A percentile compares a stretch with the other conserved stretches of the same genome.
Conservation (phyloP, 2,797 vertebrate species). For the Morus bassanus region DNA sequence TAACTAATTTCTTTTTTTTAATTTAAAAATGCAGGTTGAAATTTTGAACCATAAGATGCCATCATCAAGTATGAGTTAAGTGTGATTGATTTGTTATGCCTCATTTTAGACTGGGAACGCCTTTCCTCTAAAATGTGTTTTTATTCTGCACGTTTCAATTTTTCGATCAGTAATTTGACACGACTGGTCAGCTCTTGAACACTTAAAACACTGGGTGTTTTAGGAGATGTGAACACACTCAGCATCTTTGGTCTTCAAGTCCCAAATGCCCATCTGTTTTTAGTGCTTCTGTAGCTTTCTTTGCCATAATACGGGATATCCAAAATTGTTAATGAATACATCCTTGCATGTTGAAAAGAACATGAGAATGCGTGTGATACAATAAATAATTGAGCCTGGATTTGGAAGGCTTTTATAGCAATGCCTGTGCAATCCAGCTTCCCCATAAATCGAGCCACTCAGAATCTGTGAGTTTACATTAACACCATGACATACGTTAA, state of each 20-base stretch:
- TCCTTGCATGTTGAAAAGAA: background rate
- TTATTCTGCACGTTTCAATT: background rate
- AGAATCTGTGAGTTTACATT: background rate
- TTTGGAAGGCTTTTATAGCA: background rate
- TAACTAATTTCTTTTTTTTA: fast-evolving
- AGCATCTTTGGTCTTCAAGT: background rate
- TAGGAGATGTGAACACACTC: background rate
- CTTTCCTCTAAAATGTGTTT: background rate
- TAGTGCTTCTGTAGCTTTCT: background rate
- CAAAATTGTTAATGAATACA: background rate
- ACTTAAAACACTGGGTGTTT: background rate
- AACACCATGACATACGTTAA: background rate
- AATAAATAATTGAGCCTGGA: background rate
- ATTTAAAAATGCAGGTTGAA: background rate
- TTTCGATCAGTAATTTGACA: background rate
- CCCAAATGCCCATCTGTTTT: background rate
- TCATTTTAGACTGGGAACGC: background rate
- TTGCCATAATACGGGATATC: background rate
- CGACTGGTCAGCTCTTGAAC: background rate
- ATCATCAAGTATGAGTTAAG: background rate
- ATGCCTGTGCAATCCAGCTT: background rate
- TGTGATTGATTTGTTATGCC: background rate
- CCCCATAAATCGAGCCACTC: background rate
- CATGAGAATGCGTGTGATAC: background rate
- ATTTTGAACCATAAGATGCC: background rate